phyloP scores from a whole-genome alignment of 2,888 invertebrate genomes.

The Zele albiditarsus region DNA sequence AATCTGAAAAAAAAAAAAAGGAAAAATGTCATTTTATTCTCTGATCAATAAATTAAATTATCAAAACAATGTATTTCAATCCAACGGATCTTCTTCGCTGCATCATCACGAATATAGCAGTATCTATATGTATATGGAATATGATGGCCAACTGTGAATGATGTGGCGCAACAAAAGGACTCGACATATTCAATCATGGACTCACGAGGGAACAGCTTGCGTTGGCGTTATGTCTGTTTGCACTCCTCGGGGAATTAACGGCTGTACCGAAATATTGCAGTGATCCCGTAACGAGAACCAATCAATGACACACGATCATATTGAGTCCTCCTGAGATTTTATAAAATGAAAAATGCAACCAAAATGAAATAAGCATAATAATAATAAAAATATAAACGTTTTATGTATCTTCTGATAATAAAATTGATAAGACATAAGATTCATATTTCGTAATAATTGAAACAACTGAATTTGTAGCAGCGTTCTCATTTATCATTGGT shows the following conservation, averaged over 20 bases:
- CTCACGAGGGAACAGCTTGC: conserved; percentile 46
- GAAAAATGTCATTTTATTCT: not conserved
- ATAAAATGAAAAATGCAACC: not conserved
- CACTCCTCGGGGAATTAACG: conserved; percentile 22
- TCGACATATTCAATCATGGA: conserved; percentile 34
- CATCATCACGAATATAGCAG: not conserved
- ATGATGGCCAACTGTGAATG: conserved; percentile 41
- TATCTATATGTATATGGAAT: conserved; percentile 8
- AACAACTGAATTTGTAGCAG: not conserved
- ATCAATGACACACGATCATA: not conserved
- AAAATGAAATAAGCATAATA: not conserved
- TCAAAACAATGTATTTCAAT: not conserved
- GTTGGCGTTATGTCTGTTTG: conserved; percentile 44
- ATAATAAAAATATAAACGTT: not conserved
- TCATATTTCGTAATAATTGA: not conserved
- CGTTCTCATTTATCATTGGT: not conserved
- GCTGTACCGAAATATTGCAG: conserved; percentile 18
- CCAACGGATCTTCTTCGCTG: not conserved
- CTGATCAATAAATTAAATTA: not conserved
- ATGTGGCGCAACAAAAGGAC: conserved; percentile 50
- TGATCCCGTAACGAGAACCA: conserved; percentile 8
- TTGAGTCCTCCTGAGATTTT: not conserved
- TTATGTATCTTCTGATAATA: not conserved
- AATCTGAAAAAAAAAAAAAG: not conserved
- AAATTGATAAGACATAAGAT: not conserved